phyloP scores from a whole-genome alignment of 1,140 invertebrate genomes.

The Amphibalanus amphitrite region DNA sequence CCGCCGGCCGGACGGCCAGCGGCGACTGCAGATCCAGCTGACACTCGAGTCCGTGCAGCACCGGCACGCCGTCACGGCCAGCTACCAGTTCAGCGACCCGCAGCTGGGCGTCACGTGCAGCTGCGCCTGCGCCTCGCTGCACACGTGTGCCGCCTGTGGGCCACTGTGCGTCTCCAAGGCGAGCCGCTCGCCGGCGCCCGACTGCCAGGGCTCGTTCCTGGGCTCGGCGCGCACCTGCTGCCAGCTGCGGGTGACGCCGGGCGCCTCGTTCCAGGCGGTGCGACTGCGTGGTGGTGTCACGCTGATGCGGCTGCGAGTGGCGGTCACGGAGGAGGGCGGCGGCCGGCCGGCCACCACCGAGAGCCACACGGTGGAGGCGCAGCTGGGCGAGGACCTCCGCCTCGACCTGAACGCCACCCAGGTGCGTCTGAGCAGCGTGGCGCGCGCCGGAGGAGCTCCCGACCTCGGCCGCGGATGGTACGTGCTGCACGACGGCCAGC shows the following conservation, averaged over 20 bases:
- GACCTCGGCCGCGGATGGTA: neutral
- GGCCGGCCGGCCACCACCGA: neutral
- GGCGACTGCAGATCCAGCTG: neutral
- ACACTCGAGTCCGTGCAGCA: neutral
- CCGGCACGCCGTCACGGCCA: neutral
- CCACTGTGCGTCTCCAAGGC: neutral
- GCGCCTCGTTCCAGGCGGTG: neutral
- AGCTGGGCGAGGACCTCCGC: neutral
- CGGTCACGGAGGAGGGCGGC: neutral
- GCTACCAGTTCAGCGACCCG: neutral
- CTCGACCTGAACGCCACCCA: neutral
- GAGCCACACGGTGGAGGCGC: neutral
- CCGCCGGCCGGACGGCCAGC: too few species aligned
- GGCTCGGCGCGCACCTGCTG: conserved; percentile 2
- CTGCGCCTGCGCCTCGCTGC: neutral
- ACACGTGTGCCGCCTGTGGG: neutral
- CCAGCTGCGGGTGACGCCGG: neutral
- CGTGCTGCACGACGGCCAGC: neutral
- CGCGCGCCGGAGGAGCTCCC: too few species aligned
- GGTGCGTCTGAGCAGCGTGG: neutral
- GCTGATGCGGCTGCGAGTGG: neutral
- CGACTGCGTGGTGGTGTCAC: neutral
- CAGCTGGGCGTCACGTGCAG: neutral
- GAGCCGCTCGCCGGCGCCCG: neutral
- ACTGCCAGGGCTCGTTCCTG: conserved; percentile 1